Conservation (phyloP, 2,888 invertebrate genomes). For the Colostygia pectinataria region DNA sequence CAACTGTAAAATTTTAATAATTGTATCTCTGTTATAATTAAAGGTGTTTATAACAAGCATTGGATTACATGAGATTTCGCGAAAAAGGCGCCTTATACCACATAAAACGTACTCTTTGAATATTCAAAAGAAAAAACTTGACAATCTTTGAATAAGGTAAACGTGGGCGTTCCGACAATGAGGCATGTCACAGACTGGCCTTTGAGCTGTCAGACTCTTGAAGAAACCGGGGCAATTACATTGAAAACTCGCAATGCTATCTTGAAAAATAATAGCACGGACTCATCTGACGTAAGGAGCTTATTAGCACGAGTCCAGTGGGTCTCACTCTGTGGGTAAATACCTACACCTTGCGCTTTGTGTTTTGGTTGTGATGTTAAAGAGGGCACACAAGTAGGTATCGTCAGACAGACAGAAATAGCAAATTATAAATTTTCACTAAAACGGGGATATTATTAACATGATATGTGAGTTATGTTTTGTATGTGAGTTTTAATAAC, state of each 20-base stretch:
- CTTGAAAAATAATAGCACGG: constrained; percentile 77
- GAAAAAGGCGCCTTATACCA: constrained; percentile 46
- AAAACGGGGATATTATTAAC: no score
- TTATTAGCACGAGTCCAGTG: constrained; percentile 71
- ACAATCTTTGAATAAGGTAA: constrained; percentile 78
- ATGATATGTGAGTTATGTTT: no score
- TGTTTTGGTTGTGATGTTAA: no score
- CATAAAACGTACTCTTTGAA: constrained; percentile 51
- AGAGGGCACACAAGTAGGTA: no score
- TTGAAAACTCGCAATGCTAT: constrained; percentile 78
- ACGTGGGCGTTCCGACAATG: constrained; percentile 80
- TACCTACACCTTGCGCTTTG: neutral
- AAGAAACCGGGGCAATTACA: constrained; percentile 82
- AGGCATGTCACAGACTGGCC: constrained; percentile 73
- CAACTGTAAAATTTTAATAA: neutral
- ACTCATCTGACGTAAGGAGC: constrained; percentile 69
- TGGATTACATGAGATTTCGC: constrained; percentile 25
- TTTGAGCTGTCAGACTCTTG: constrained; percentile 80
- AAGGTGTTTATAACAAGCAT: neutral
- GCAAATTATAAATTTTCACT: no score
- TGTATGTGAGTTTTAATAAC: no score
- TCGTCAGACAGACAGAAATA: no score
- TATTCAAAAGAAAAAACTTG: constrained; percentile 67
- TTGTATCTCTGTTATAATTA: neutral
- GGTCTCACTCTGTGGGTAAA: constrained; percentile 46